A percentile compares a stretch with the other conserved stretches of the same genome.
These are phyloP conservation scores for Colossoma macropomum DNA, from an alignment of 2,113 vertebrate species.

Conservation along the genomic window DNA sequence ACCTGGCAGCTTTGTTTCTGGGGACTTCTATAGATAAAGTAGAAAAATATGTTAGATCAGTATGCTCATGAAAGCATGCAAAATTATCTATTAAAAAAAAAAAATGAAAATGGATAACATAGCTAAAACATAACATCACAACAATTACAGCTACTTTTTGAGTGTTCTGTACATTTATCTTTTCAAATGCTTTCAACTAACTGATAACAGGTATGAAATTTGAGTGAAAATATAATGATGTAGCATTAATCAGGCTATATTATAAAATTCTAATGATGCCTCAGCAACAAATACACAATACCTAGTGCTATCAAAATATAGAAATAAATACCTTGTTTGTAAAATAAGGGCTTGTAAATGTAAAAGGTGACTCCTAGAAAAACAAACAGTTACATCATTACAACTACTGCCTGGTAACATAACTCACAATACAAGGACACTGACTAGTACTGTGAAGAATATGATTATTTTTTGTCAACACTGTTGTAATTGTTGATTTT, in stretches of 20 bases:
- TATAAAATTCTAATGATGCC: background rate
- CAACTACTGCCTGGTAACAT: background rate
- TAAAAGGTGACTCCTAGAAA: constrained; percentile 71
- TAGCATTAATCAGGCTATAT: background rate
- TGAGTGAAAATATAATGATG: background rate
- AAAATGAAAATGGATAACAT: background rate
- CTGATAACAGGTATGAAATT: background rate
- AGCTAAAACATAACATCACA: background rate
- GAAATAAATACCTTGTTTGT: constrained; percentile 69
- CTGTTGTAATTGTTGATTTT: background rate
- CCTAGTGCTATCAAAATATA: background rate
- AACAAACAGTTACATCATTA: constrained; percentile 35
- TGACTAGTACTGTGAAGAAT: background rate
- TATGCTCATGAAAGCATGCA: background rate
- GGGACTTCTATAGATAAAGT: constrained; percentile 66
- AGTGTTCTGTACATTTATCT: too few species aligned
- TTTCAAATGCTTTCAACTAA: too few species aligned
- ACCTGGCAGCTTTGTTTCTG: constrained; percentile 65
- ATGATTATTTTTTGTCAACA: background rate
- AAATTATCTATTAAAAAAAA: background rate
- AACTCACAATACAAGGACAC: background rate
- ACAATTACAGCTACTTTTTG: too few species aligned
- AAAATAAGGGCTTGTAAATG: constrained; percentile 73
- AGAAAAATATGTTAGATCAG: constrained; percentile 12
- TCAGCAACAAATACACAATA: background rate